Evolutionary conservation across 1,140 invertebrate genomes (phyloP).

Genomic region (Eriosoma lanigerum): DNA sequence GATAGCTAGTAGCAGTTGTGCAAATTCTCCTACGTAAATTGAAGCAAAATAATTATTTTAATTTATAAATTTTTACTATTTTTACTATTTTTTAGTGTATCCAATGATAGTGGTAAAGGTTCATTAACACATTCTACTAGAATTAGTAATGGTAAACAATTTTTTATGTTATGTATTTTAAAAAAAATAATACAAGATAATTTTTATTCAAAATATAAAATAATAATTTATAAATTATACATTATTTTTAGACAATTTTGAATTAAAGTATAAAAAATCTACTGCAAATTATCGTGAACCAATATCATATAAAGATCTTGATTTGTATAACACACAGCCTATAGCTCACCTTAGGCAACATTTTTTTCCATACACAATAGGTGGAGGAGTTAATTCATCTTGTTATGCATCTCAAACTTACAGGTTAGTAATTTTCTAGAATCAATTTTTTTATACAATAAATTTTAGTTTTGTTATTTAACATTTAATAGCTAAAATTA

Average conservation of each 20-base stretch:
- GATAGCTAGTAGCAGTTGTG: not conserved
- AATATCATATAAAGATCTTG: constrained; percentile 49
- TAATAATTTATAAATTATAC: not conserved
- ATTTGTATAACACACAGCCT: constrained; percentile 54
- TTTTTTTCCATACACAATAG: constrained; percentile 45
- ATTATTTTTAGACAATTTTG: constrained; percentile 9
- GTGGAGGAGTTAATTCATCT: constrained; percentile 4
- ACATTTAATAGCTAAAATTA: too few species aligned
- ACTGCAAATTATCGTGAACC: constrained; percentile 35
- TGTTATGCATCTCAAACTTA: constrained; percentile 40
- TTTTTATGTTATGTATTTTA: not conserved
- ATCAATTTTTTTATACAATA: not conserved
- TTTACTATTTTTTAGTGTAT: constrained; percentile 25
- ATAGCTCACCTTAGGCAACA: constrained; percentile 52
- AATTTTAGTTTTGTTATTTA: too few species aligned
- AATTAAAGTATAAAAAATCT: constrained; percentile 35
- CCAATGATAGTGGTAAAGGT: constrained; percentile 37
- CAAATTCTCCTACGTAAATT: not conserved
- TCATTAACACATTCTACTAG: constrained; percentile 27
- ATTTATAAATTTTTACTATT: not conserved
- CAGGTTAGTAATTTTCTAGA: constrained; percentile 19
- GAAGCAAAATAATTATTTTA: not conserved
- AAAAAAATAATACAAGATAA: not conserved
- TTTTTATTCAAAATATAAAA: not conserved
- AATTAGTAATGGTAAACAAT: constrained; percentile 25